These are phyloP conservation scores for Neolamprologus variostigma DNA, from an alignment of 2,113 vertebrate species.

Conservation along the genomic window DNA sequence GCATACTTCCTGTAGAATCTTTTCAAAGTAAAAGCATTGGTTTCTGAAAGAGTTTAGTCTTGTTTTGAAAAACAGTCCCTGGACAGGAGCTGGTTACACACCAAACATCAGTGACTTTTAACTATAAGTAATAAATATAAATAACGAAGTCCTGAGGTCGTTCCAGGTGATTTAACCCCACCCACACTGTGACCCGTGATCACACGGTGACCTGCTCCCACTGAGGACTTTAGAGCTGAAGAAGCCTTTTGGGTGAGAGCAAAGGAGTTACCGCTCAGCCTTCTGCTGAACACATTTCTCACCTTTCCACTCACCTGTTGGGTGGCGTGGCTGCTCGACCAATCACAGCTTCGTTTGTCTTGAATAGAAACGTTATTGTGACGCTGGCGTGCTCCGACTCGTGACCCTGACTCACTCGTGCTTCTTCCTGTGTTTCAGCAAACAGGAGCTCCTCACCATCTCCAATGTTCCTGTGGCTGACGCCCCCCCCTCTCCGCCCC, in stretches of 20 bases:
- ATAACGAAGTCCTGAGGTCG: not conserved
- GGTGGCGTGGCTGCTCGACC: not conserved
- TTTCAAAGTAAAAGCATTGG: not conserved
- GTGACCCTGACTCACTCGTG: not conserved
- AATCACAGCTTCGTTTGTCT: not conserved
- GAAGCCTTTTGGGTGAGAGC: not conserved
- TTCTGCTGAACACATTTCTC: not conserved
- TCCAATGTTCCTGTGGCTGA: constrained; percentile 76
- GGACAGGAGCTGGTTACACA: not conserved
- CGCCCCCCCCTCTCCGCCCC: constrained; percentile 84
- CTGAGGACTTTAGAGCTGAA: not conserved
- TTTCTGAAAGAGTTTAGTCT: not conserved
- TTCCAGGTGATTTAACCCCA: not conserved
- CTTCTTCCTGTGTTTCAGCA: constrained; percentile 68
- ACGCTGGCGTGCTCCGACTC: not conserved
- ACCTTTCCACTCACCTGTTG: not conserved
- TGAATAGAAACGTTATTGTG: too few species aligned
- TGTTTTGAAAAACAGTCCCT: not conserved
- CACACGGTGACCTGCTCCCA: not conserved
- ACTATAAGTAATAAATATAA: not conserved
- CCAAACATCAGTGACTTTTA: not conserved
- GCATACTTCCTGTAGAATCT: not conserved
- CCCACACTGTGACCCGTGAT: not conserved
- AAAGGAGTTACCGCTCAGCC: not conserved
- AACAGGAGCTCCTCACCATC: constrained; percentile 87